Conservation (phyloP, 2,797 vertebrate genomes). For the Delichon dasypus region DNA sequence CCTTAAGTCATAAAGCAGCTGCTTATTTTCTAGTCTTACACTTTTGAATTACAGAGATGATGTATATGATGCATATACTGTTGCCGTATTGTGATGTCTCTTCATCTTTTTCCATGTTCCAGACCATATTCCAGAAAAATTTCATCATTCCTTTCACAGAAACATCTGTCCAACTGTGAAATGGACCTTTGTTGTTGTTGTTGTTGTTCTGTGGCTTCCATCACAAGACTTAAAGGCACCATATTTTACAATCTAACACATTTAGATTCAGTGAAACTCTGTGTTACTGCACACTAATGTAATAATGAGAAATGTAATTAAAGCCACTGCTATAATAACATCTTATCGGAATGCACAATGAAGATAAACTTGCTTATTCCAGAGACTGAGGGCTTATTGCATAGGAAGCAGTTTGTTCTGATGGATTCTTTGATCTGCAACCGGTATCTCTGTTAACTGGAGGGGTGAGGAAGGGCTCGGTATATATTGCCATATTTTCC, state of each 20-base stretch:
- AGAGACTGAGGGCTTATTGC: slow-evolving; percentile 67
- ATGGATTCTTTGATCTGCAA: slow-evolving; percentile 56
- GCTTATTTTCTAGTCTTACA: neutral
- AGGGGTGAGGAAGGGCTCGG: neutral
- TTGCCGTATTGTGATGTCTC: neutral
- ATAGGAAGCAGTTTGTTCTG: slow-evolving; percentile 66
- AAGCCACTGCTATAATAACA: slow-evolving; percentile 68
- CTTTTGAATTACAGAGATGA: neutral
- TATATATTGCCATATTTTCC: slow-evolving; percentile 5
- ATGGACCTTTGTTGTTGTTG: neutral
- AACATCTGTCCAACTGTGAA: neutral
- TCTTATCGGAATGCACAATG: slow-evolving; percentile 72
- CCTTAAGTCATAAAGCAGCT: neutral
- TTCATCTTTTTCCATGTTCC: neutral
- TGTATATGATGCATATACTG: neutral
- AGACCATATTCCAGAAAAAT: neutral
- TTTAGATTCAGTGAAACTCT: slow-evolving; percentile 55
- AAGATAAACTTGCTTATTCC: slow-evolving; percentile 69
- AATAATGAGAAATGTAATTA: slow-evolving; percentile 72
- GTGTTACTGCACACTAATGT: slow-evolving; percentile 60
- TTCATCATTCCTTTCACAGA: neutral
- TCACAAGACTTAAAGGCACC: slow-evolving; percentile 66
- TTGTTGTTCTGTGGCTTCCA: neutral
- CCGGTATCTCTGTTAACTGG: slow-evolving; percentile 29
- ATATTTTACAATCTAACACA: slow-evolving; percentile 53